These are phyloP conservation scores for Xyliphius kryptos DNA, from an alignment of 2,113 vertebrate species.

Conservation along the genomic window DNA sequence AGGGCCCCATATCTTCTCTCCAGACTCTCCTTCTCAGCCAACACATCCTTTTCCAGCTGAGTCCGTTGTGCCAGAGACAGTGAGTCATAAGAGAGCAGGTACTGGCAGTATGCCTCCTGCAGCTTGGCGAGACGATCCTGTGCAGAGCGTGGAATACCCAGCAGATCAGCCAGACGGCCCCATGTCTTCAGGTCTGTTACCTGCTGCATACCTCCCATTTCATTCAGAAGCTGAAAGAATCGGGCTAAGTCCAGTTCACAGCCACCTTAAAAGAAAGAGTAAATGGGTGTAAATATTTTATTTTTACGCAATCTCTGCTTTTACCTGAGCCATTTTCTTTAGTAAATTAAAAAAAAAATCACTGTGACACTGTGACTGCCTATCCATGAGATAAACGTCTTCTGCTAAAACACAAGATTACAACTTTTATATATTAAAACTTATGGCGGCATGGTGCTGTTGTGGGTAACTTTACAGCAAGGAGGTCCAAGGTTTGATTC, in stretches of 20 bases:
- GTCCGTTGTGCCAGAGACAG: constrained; percentile 75
- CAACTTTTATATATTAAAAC: too few species aligned
- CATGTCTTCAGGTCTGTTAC: constrained; percentile 89
- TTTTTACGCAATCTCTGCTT: too few species aligned
- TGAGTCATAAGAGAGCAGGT: constrained; percentile 83
- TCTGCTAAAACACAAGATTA: too few species aligned
- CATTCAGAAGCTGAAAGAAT: constrained; percentile 83
- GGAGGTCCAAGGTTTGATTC: too few species aligned
- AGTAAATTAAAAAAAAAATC: too few species aligned
- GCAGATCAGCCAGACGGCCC: constrained; percentile 82
- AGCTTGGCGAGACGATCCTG: constrained; percentile 86
- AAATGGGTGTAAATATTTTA: too few species aligned
- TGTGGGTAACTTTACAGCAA: too few species aligned
- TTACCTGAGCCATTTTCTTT: too few species aligned
- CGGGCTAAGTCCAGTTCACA: constrained; percentile 84
- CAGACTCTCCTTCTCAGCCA: constrained; percentile 78
- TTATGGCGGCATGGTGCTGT: too few species aligned
- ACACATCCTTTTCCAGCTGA: constrained; percentile 79
- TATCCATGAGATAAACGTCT: too few species aligned
- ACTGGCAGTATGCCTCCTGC: constrained; percentile 87
- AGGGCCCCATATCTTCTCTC: constrained; percentile 79
- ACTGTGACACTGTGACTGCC: too few species aligned
- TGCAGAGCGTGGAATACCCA: constrained; percentile 81
- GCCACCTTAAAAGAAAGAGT: too few species aligned
- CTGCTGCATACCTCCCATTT: constrained; percentile 90